Percentiles rank a stretch among this genome's conserved stretches.
Evolutionary conservation across 2,797 vertebrate species (phyloP).

Genomic region (Enteromius mattozi): DNA sequence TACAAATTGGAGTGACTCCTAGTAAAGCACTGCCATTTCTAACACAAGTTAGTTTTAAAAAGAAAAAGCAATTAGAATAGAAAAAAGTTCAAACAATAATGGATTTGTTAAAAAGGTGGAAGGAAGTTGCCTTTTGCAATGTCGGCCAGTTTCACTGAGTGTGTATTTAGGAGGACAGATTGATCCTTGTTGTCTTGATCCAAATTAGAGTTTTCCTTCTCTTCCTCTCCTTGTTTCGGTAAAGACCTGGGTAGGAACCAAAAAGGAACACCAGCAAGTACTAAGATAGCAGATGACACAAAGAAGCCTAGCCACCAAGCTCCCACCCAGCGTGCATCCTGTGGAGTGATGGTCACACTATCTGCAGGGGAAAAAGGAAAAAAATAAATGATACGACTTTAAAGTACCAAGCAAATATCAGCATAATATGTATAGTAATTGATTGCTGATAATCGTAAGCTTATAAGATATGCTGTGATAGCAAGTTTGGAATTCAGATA

Average conservation of each 20-base stretch:
- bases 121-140: conserved; percentile 73
- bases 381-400: background rate
- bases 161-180: background rate
- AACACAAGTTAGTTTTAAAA: background rate
- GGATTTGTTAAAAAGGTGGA: background rate
- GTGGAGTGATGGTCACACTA: conserved; percentile 80
- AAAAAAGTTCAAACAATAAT: background rate
- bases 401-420: background rate
- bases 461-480: background rate
- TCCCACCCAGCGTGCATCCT: conserved; percentile 86
- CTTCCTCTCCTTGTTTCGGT: conserved; percentile 68
- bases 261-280: conserved; percentile 84
- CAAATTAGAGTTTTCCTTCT: background rate
- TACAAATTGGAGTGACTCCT: background rate
- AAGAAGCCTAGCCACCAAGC: conserved; percentile 91
- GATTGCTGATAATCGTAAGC: background rate
- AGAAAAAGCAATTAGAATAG: background rate
- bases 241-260: conserved; percentile 83
- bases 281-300: conserved; percentile 76
- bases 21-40: background rate
- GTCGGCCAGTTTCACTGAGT: conserved; percentile 65
- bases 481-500: background rate
- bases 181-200: conserved; percentile 6
- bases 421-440: background rate
- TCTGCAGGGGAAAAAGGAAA: conserved; percentile 68